These are phyloP conservation scores for Prietella phreatophila DNA, from an alignment of 2,113 vertebrate genomes.

Conservation along the genomic window DNA sequence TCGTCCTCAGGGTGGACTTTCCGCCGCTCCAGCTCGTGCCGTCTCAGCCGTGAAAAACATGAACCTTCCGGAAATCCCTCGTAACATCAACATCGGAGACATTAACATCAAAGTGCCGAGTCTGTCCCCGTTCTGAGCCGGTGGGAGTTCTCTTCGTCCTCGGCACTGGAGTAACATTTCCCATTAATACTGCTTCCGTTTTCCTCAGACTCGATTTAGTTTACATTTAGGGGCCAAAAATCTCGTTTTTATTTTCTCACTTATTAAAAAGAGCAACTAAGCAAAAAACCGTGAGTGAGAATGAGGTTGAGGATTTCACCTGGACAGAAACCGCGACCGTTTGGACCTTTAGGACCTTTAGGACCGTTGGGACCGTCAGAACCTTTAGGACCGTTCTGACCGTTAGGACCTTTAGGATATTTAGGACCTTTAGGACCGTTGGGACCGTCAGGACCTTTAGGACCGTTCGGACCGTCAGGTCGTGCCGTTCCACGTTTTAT, in stretches of 20 bases:
- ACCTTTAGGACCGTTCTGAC: too few species aligned
- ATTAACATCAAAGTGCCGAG: constrained; percentile 96
- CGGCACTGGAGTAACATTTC: neutral
- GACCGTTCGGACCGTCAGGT: too few species aligned
- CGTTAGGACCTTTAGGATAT: too few species aligned
- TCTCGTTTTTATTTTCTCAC: neutral
- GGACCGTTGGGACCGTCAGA: neutral
- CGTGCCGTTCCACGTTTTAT: neutral
- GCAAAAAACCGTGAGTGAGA: neutral
- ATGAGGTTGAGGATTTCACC: neutral
- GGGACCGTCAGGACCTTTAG: neutral
- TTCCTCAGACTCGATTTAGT: neutral
- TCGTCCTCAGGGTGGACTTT: constrained; percentile 82
- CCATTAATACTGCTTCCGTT: neutral
- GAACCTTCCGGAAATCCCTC: constrained; percentile 90
- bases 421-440: too few species aligned
- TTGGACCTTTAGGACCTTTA: neutral
- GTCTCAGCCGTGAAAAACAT: constrained; percentile 94
- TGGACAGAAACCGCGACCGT: too few species aligned
- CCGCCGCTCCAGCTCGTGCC: constrained; percentile 84
- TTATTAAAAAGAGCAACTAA: neutral
- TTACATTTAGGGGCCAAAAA: constrained; percentile 3
- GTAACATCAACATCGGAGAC: constrained; percentile 94
- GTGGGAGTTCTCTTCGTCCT: neutral
- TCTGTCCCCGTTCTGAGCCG: constrained; percentile 82